Evolutionary conservation across 2,113 vertebrate species (phyloP), one percentile per base, ranked within the genome.

Genomic region (Apaloderma vittatum): DNA sequence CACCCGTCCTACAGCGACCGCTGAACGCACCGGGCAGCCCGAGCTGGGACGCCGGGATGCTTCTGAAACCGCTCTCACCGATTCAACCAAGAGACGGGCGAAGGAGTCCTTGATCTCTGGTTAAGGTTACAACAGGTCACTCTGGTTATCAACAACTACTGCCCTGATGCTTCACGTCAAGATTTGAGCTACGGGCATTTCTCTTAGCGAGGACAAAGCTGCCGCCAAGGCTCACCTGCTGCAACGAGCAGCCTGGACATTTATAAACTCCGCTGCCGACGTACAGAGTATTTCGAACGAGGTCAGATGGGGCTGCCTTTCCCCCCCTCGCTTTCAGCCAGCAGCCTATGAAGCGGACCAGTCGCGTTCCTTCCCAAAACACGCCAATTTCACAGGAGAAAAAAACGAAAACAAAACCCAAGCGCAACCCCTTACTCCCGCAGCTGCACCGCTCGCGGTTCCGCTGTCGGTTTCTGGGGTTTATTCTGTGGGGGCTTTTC

Each of bases 151-250:
- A 27, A 9, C 17, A 67, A 15, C 46, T 18, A 21, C 0, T 4
- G 65, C 8, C 51, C 18, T 1, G 30, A 51, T 0, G 18, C 36
- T 71, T 21, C 24, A 11, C 0, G 8, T 21, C 57, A 73, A 10
- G 65, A 70, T 15, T 37, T 5, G 58, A 46, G 49, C 57, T 32
- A 20, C 11, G 40, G 87, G 58, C 16, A 7, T 5, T 48, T 32
- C 67, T 27, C 51, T 12, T 3, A 6, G 37, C 1, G 2, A 36
- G 16, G 32, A 66, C 67, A 29, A 30, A 61, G 80, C 0, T 22
- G 8, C 8, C 13, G n/a, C 49, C 66, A 49, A 61, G 61, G 32
- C 5, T 8, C 3, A 17, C 67, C 34, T 10, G 27, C 48, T 45
- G 1, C 0, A 51, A 63, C 3, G 26, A 55, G 65, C 63, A 48